Conservation (phyloP, 2,797 vertebrate species). For the Nyctalus aviator region DNA sequence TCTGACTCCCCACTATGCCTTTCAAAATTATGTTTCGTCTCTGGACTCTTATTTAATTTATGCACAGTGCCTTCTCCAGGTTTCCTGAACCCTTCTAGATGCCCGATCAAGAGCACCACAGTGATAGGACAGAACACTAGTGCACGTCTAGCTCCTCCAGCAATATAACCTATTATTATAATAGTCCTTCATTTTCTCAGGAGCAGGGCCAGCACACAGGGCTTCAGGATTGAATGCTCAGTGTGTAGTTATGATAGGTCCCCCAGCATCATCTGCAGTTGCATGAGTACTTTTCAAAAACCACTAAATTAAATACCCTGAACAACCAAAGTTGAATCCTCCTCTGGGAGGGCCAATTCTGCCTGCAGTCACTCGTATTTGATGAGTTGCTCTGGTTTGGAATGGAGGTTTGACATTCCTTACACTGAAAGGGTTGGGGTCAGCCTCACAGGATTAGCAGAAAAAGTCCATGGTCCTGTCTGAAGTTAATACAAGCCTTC, state of each 20-base stretch:
- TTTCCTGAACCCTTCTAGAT: too few species aligned
- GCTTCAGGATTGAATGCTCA: background rate
- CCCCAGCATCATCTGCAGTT: conserved; percentile 17
- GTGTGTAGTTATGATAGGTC: background rate
- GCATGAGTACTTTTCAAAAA: conserved; percentile 24
- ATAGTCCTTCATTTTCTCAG: background rate
- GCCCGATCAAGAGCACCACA: too few species aligned
- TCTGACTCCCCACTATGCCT: too few species aligned
- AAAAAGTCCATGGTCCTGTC: background rate
- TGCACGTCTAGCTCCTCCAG: background rate
- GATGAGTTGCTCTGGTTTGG: conserved; percentile 41
- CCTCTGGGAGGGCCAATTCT: background rate
- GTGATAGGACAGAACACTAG: background rate
- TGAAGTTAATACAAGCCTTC: background rate
- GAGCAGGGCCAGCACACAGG: background rate
- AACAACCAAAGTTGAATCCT: conserved; percentile 1
- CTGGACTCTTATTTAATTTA: too few species aligned
- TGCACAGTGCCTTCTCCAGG: too few species aligned
- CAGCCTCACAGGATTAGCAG: conserved; percentile 25
- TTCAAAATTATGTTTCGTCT: too few species aligned
- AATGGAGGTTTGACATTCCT: conserved; percentile 32
- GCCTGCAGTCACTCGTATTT: background rate
- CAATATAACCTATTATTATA: background rate
- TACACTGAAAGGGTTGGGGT: background rate
- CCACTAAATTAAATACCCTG: conserved; percentile 51